Evolutionary conservation across 1,140 invertebrate genomes (phyloP).

Genomic region (Brachionus rubens): DNA sequence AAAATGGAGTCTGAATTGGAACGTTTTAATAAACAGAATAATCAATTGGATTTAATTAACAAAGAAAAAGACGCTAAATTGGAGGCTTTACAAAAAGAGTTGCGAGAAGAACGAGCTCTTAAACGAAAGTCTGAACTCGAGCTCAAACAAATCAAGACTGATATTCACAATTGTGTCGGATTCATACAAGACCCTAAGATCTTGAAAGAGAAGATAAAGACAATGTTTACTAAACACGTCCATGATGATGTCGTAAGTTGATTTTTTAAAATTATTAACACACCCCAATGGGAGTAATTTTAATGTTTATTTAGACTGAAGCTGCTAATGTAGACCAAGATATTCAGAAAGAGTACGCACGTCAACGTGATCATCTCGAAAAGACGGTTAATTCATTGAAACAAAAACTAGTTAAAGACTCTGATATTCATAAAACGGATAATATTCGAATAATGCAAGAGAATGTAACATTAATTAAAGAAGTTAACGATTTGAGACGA

Average conservation of each 20-base stretch:
- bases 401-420: conserved; percentile 62
- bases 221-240: conserved; percentile 72
- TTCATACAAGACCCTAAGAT: conserved; percentile 73
- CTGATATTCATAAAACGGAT: conserved; percentile 60
- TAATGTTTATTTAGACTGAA: conserved; percentile 52
- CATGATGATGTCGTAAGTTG: conserved; percentile 61
- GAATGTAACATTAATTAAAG: conserved; percentile 71
- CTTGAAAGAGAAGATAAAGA: conserved; percentile 74
- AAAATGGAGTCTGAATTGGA: conserved; percentile 70
- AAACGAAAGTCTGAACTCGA: conserved; percentile 67
- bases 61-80: conserved; percentile 74
- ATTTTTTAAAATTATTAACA: neutral
- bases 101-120: conserved; percentile 66
- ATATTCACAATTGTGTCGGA: conserved; percentile 72
- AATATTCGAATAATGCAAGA: conserved; percentile 65
- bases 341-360: conserved; percentile 72
- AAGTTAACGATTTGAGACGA: conserved; percentile 70
- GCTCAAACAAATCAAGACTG: conserved; percentile 72
- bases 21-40: conserved; percentile 68
- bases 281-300: neutral
- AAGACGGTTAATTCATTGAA: conserved; percentile 45
- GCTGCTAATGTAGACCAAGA: conserved; percentile 64
- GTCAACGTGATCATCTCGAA: conserved; percentile 70
- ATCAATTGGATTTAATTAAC: conserved; percentile 69
- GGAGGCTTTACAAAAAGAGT: conserved; percentile 67